phyloP scores from a whole-genome alignment of 2,797 vertebrate genomes.

The Muscicapa comitata region DNA sequence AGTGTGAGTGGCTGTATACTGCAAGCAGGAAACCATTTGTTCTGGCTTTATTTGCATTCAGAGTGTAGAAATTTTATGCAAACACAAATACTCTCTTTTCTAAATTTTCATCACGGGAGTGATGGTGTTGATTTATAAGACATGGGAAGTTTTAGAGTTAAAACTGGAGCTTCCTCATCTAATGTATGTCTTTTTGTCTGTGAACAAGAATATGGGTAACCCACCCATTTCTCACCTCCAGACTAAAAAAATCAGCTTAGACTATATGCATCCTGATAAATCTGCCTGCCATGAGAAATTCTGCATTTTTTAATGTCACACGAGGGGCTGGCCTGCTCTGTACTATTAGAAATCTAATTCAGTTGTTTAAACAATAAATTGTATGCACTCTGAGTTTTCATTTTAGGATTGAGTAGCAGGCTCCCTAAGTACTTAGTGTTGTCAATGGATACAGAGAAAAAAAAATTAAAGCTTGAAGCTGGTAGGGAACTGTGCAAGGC shows the following conservation, averaged over 20 bases:
- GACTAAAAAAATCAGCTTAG: background rate
- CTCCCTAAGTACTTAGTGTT: background rate
- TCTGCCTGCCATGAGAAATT: background rate
- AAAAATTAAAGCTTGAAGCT: background rate
- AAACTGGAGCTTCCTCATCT: background rate
- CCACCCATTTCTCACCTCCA: background rate
- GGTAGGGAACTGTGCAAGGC: background rate
- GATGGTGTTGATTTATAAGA: background rate
- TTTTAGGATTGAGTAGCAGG: background rate
- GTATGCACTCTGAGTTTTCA: background rate
- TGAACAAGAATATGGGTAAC: background rate
- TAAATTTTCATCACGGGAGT: background rate
- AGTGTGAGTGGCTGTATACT: background rate
- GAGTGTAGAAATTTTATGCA: background rate
- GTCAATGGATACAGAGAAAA: background rate
- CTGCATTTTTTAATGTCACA: background rate
- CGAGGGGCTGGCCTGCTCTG: background rate
- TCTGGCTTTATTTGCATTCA: background rate
- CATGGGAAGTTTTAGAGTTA: background rate
- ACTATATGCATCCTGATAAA: background rate
- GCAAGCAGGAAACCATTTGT: background rate
- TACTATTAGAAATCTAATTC: background rate
- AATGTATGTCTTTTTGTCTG: background rate
- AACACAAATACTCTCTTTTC: background rate
- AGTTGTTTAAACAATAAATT: background rate